Evolutionary conservation across 2,888 invertebrate species (phyloP), one percentile per base, ranked within the genome.

Genomic region (Chymomyza caudatula): DNA sequence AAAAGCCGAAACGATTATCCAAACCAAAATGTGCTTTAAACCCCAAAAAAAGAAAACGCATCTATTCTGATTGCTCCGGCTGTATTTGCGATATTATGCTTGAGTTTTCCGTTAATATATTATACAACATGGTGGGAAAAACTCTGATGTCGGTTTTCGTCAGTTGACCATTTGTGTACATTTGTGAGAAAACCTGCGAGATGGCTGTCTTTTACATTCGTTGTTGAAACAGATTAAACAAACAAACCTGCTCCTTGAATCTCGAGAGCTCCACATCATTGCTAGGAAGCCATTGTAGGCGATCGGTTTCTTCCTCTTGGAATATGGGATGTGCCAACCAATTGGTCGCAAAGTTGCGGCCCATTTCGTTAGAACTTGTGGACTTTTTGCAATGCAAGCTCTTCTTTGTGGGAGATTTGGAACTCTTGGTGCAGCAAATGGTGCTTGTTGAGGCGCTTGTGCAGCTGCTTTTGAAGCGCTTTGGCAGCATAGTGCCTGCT

Each of bases 131-230:
- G 11, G 67, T 58, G 6, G 79, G 79, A 37, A 72, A 81, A 20
- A 53, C 52, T 22, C 68, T 73, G 23, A 80, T 80, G 17, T 80
- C 79, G 29, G 81, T 80, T 44, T 84, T 81, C 25, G 84, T 76
- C 5, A 80, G 60, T 53, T 84, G 66, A 0, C 81, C 81, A 0
- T 49, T 70, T 11, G 71, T 57, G 15, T 64, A 84, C 84, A 80
- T 81, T 52, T 81, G 67, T 1, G 60, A 56, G n/a, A 84, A 80
- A 5, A 84, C 42, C 79, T 80, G 37, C 0, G 15, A 6, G 22
- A 1, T 3, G 37, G 11, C 15, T 2, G 6, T 37, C n/a, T n/a
- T n/a, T n/a, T n/a, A n/a, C n/a, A n/a, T n/a, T n/a, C n/a, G n/a
- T n/a, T n/a, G n/a, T n/a, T n/a, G n/a, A n/a, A n/a, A n/a, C n/a